Evolutionary conservation across 2,797 vertebrate genomes (phyloP), one percentile per base, ranked within the genome.

Genomic region (Dallia pectoralis): DNA sequence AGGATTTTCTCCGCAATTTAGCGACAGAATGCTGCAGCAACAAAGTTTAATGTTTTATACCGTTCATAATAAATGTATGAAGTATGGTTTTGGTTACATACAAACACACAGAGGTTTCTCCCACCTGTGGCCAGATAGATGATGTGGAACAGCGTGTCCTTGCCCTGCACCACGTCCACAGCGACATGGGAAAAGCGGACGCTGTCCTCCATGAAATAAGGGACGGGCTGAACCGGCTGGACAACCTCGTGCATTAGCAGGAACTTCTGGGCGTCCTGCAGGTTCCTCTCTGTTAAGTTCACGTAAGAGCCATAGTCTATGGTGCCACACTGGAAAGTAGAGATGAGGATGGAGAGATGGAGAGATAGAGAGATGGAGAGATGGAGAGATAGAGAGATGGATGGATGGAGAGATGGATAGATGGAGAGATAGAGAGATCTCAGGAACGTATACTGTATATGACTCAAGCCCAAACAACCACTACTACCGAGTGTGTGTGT

Each of bases 211-310:
- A 97, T 96, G 89, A 98, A 99, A 84, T 95, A 93, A 0, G 97
- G 97, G 80, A 95, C 88, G 0, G 95, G 89, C 70, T 90, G 91
- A 79, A 97, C 92, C 0, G 97, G 97, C 81, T 98, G 97, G 67
- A 98, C 90, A 29, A 99, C 97, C 74, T 98, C 96, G 0, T 98
- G 96, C 97, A 97, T 98, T 83, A 98, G 89, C 81, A 98, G 91
- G 89, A 97, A 98, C 88, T 95, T 97, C 87, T 98, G 97, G 40
- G 97, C 97, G 1, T 99, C 96, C 81, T 98, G 97, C 81, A 98
- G 94, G 88, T 96, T 98, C 74, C 97, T 93, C 72, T 98, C 94
- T 0, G 96, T 99, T 90, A 98, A 90, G 83, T 98, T 98, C 79
- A 95, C 91, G 3, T 98, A 96, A 47, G 95, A 92, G 30, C 97